Evolutionary conservation across 2,888 invertebrate species (phyloP), one percentile per base, ranked within the genome.

Genomic region (Cerceris rybyensis): DNA sequence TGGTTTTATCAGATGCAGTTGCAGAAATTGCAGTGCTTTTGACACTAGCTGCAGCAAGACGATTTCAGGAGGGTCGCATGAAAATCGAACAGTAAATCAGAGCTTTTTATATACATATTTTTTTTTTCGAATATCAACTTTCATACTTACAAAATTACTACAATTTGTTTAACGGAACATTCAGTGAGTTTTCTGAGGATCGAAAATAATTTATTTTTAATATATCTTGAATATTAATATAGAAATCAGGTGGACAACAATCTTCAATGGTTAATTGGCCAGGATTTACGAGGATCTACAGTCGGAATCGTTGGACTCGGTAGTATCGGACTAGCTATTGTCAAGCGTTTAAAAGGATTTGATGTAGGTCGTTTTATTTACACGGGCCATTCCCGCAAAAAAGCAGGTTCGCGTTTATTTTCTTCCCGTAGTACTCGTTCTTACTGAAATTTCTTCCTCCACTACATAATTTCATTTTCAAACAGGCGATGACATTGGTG

Each of bases 291-390:
- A 0, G 95, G 94, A 52, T 95, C 97, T 7, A 97, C 96, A 0
- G 96, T 98, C 0, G 98, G 98, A 0, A 95, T 97, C 76, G 95
- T 96, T 11, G 98, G 98, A n/a, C 93, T 97, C 16, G 98, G 98
- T 0, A 94, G 95, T 65, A 95, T 98, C 84, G 97, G 97, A 0
- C 95, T 95, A 90, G 95, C 95, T 0, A 94, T 98, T 49, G 96
- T 96, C 0, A 94, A 95, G 85, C 94, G 97, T 71, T 92, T 98
- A 6, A 93, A 93, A 68, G 95, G 96, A 0, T 98, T 98, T 86
- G 95, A 96, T 41, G 95, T 97, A 0, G 93, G 91, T 0, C 93
- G 93, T 82, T 94, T 98, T 80, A 79, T 98, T 0, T 98, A 98
- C 89, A 94, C 95, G 13, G 97, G 97, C 2, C 95, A 96, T 61